These are phyloP conservation scores for Cartodere bifasciata DNA, from an alignment of 2,888 invertebrate species.

Conservation along the genomic window DNA sequence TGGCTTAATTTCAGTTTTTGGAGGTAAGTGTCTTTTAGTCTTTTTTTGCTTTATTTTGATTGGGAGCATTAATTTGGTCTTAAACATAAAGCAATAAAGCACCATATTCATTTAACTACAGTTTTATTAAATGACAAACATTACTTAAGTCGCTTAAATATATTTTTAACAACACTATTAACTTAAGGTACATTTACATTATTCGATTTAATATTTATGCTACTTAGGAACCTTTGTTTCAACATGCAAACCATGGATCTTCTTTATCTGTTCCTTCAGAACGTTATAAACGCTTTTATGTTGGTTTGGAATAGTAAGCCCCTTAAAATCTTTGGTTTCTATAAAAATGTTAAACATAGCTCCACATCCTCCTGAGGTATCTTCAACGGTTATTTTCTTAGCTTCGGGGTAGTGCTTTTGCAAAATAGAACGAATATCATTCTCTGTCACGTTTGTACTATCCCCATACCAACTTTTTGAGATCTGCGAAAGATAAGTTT, in stretches of 20 bases:
- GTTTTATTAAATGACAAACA: too few species aligned
- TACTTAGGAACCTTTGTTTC: slow-evolving; percentile 41
- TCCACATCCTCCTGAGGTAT: slow-evolving; percentile 70
- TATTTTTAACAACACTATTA: too few species aligned
- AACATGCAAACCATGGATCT: slow-evolving; percentile 74
- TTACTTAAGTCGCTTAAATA: too few species aligned
- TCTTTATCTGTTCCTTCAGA: slow-evolving; percentile 63
- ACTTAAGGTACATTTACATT: too few species aligned
- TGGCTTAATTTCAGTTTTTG: too few species aligned
- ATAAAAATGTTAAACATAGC: slow-evolving; percentile 67
- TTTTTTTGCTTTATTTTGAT: too few species aligned
- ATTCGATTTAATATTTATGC: too few species aligned
- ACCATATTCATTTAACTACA: too few species aligned
- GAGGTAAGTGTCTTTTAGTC: too few species aligned
- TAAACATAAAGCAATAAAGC: too few species aligned
- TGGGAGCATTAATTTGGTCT: too few species aligned
- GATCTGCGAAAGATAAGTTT: too few species aligned
- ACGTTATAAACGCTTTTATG: slow-evolving; percentile 60
- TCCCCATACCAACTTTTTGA: background rate
- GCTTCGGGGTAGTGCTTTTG: slow-evolving; percentile 46
- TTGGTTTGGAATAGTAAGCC: slow-evolving; percentile 57
- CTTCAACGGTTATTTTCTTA: slow-evolving; percentile 49
- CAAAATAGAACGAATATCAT: slow-evolving; percentile 34
- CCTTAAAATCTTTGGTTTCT: slow-evolving; percentile 56
- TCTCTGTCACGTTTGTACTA: slow-evolving; percentile 16